Conservation (phyloP, 2,113 vertebrate species). For the Epinephelus moara region DNA sequence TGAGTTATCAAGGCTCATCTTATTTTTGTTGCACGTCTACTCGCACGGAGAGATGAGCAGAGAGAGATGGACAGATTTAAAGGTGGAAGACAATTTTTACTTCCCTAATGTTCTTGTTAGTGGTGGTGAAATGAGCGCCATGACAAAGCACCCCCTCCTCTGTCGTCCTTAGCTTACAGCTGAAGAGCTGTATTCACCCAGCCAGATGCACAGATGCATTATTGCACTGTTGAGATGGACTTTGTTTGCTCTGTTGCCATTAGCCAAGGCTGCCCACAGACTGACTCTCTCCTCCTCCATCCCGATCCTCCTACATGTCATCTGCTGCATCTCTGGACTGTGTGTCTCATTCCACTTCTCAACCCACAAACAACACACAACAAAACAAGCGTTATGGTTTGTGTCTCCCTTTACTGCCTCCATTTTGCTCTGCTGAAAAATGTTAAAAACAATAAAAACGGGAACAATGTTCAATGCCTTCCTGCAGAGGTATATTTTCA, state of each 20-base stretch:
- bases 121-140: neutral
- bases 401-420: conserved; percentile 8
- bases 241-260: conserved; percentile 56
- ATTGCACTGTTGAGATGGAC: conserved; percentile 48
- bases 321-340: conserved; percentile 70
- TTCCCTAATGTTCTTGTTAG: neutral
- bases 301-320: conserved; percentile 77
- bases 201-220: conserved; percentile 49
- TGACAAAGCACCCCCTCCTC: conserved; percentile 6
- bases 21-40: conserved; percentile 48
- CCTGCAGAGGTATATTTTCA: conserved; percentile 3
- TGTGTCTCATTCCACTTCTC: conserved; percentile 52
- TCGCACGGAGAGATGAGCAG: conserved; percentile 16
- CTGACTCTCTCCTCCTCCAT: conserved; percentile 66
- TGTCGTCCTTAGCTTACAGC: neutral
- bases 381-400: conserved; percentile 41
- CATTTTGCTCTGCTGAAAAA: conserved; percentile 9
- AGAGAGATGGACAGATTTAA: conserved; percentile 1
- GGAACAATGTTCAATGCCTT: neutral
- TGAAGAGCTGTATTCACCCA: conserved; percentile 23
- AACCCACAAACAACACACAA: conserved; percentile 51
- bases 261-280: conserved; percentile 73
- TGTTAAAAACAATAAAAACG: conserved; percentile 16
- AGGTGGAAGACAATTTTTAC: neutral
- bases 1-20: conserved; percentile 71